Evolutionary conservation across 2,797 vertebrate genomes (phyloP).

Genomic region (Phoeniculus purpureus): DNA sequence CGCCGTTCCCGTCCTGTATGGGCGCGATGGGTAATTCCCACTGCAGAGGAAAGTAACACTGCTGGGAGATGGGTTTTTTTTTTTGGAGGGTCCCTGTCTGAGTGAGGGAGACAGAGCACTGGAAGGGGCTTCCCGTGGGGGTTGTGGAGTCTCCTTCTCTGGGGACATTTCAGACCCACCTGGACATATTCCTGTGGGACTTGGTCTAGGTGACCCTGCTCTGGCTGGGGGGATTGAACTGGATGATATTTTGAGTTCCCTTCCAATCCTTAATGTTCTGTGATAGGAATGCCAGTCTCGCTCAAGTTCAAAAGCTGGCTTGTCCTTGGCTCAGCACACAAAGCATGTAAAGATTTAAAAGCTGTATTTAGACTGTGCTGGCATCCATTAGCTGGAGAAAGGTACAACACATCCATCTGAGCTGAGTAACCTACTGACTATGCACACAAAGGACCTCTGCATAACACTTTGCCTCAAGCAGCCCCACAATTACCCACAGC

Average conservation of each 20-base stretch:
- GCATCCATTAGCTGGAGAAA: not conserved
- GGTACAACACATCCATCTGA: not conserved
- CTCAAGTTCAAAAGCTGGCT: not conserved
- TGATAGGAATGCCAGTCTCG: not conserved
- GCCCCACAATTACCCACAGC: not conserved
- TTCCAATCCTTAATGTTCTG: too few species aligned
- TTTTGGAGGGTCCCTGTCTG: not conserved
- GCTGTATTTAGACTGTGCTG: not conserved
- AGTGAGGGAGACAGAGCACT: too few species aligned
- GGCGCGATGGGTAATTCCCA: constrained; percentile 68
- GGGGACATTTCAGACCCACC: too few species aligned
- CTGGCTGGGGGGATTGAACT: too few species aligned
- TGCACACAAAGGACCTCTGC: not conserved
- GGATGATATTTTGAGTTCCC: too few species aligned
- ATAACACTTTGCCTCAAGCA: not conserved
- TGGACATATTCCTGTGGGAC: too few species aligned
- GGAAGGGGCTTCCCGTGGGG: too few species aligned
- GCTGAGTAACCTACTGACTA: not conserved
- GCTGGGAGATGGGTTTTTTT: not conserved
- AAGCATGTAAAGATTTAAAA: not conserved
- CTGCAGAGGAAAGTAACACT: constrained; percentile 49
- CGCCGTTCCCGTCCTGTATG: constrained; percentile 44
- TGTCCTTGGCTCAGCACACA: not conserved
- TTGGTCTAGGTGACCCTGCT: too few species aligned
- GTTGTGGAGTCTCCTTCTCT: too few species aligned